These are phyloP conservation scores for Cairina moschata DNA, from an alignment of 2,113 vertebrate species.

Conservation along the genomic window DNA sequence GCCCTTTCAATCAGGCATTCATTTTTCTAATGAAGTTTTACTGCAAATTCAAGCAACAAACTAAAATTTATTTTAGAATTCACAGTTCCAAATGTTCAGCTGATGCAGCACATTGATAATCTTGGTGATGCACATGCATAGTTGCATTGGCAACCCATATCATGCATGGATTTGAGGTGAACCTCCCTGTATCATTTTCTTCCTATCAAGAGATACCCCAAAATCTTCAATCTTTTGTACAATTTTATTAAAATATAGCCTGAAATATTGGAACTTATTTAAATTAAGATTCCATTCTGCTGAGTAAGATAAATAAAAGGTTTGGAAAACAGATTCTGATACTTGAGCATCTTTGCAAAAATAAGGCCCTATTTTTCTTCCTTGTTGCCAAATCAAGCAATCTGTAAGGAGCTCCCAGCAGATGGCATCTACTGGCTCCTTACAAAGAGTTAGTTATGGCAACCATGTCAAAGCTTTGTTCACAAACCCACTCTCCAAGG, in stretches of 20 bases:
- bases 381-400: not conserved
- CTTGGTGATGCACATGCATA: not conserved
- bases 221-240: not conserved
- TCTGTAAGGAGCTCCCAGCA: not conserved
- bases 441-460: not conserved
- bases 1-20: not conserved
- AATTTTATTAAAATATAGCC: not conserved
- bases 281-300: not conserved
- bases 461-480: not conserved
- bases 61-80: not conserved
- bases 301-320: not conserved
- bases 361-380: no score
- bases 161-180: accelerated
- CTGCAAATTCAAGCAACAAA: not conserved
- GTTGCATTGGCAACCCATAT: not conserved
- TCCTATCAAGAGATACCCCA: not conserved
- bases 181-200: not conserved
- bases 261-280: not conserved
- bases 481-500: not conserved
- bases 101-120: not conserved
- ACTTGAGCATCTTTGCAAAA: not conserved
- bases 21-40: not conserved
- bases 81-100: not conserved
- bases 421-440: not conserved
- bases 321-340: not conserved